Evolutionary conservation across 37 sponge, comb jelly and placozoan genomes (phyloP).

Genomic region (Tethya wilhelma): DNA sequence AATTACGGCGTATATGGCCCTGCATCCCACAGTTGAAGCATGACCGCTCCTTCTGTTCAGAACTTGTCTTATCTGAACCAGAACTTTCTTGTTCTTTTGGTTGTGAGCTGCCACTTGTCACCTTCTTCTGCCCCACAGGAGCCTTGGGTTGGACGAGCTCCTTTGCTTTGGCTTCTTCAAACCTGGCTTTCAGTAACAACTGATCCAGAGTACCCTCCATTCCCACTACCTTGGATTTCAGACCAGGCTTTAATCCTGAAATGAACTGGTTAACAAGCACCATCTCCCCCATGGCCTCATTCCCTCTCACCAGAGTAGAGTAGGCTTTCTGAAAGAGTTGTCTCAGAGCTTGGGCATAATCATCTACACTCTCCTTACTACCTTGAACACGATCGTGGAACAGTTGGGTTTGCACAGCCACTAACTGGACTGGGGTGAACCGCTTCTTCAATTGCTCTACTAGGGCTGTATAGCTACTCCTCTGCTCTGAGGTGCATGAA

Average conservation of each 20-base stretch:
- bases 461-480: constrained; percentile 26
- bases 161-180: constrained; percentile 50
- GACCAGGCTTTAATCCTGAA: constrained; percentile 29
- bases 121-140: no score
- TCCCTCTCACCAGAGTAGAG: background rate
- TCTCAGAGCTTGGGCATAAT: constrained; percentile 54
- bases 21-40: constrained; percentile 24
- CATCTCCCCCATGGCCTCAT: constrained; percentile 38
- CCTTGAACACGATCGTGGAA: constrained; percentile 55
- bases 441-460: constrained; percentile 36
- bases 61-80: no score
- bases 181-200: constrained; percentile 38
- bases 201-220: constrained; percentile 50
- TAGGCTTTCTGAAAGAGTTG: constrained; percentile 48
- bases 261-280: constrained; percentile 66
- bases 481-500: constrained; percentile 35
- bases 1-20: constrained; percentile 23
- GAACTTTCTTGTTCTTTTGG: no score
- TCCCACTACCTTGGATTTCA: constrained; percentile 38
- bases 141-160: no score
- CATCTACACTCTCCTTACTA: constrained; percentile 44
- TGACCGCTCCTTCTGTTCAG: no score
- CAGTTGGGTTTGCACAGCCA: constrained; percentile 41
- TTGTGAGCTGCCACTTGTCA: no score
- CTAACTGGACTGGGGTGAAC: constrained; percentile 48